phyloP scores from a whole-genome alignment of 1,140 invertebrate species.

The Agrypnia vestita region DNA sequence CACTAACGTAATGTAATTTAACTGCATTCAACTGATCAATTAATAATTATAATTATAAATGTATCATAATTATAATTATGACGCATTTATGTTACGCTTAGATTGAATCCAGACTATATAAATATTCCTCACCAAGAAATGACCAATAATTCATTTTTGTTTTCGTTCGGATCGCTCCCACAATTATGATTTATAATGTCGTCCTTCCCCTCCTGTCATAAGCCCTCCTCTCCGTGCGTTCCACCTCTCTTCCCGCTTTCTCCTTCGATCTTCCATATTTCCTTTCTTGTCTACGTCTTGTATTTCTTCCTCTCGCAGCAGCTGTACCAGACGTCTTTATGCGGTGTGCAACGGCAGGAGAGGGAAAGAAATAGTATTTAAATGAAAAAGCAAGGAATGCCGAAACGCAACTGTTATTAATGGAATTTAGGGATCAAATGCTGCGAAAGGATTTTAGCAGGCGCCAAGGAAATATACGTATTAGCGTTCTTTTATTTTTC shows the following conservation, averaged over 20 bases:
- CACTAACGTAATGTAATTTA: background rate
- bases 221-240: background rate
- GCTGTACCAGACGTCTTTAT: conserved; percentile 24
- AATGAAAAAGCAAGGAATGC: conserved; percentile 38
- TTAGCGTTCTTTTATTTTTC: conserved; percentile 17
- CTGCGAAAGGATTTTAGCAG: conserved; percentile 44
- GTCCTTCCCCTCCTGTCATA: conserved; percentile 17
- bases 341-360: background rate
- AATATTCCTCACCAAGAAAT: conserved; percentile 36
- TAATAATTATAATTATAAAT: too few species aligned
- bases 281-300: background rate
- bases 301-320: conserved; percentile 1
- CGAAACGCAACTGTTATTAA: conserved; percentile 41
- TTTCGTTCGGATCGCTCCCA: conserved; percentile 48
- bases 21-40: background rate
- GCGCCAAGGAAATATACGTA: conserved; percentile 40
- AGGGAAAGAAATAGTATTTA: conserved; percentile 24
- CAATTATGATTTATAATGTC: conserved; percentile 57
- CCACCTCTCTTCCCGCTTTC: background rate
- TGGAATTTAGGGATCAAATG: conserved; percentile 33
- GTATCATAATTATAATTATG: background rate
- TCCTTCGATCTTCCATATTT: too few species aligned
- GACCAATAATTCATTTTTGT: conserved; percentile 60
- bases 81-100: background rate
- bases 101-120: conserved; percentile 13